Base-by-base conservation (phyloP, 2,797 vertebrate genomes). In the Aulostomus chinensis region DNA sequence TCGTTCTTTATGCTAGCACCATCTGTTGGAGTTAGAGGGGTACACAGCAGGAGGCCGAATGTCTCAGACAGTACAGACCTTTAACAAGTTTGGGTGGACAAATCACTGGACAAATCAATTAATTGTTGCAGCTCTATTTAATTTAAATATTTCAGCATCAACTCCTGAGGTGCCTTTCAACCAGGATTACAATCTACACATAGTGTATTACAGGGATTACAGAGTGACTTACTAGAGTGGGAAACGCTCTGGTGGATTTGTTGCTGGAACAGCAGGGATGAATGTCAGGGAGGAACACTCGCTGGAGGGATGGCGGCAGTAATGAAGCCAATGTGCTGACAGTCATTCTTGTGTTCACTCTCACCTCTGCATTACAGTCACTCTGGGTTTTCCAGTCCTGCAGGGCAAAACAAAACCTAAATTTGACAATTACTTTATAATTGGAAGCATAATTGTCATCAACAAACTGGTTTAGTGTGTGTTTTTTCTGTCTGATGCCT, bases 291-390 rank as follows among this genome's bases (percentile, higher is more conserved):
- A 68, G 57, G 60, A 58, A 64, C 32, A 9, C 67, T 68, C 72
- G 41, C 60, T 30, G 40, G 72, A 70, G 81, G 76, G 61, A 69
- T 45, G 55, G 33, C 41, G 61, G 51, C 55, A 33, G 84, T 90
- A 86, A 90, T 89, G 87, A 89, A 86, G 72, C 52, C 52, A 24
- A 60, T 33, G 62, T 78, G 83, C 80, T 74, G 84, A 83, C 83
- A 80, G 76, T 45, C 38, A 47, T 65, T 66, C 71, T 60, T 9
- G 37, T 63, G 56, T 65, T 80, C 58, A 13, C 61, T 32, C 54
- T 66, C 53, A 52, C 78, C 74, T 78, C 72, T 78, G 77, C 73
- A 59, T 65, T 73, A 54, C 58, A 35, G 48, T 59, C 53, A 41
- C 49, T 46, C 1, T 31, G 43, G 63, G 35, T 50, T 45, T 54